Base-by-base conservation (phyloP, 1,140 invertebrate species). In the Bicyclus anynana region DNA sequence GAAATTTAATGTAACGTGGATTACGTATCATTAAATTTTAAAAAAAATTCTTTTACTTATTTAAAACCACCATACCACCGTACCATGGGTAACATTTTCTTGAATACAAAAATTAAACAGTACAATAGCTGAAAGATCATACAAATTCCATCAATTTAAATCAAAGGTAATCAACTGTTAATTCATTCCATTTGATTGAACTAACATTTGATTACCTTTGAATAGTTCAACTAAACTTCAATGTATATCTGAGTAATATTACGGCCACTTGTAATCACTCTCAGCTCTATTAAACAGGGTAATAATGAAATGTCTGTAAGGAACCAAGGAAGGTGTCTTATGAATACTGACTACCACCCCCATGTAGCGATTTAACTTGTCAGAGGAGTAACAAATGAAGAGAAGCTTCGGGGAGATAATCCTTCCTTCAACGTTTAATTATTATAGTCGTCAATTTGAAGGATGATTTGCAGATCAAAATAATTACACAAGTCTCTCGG, bases 301-400 rank as follows among this genome's bases (percentile, higher is more conserved):
- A 71, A 75, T 78, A 78, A 80, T 70, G 67, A 78, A 74, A 72
- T 72, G 69, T 65, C 61, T 77, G 65, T 72, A 77, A 77, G 72
- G 72, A 79, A 79, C 63, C 70, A 77, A 77, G 72, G 72, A 79
- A 79, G 74, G 72, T 80, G 66, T 83, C 78, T 81, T 79, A 79
- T 77, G 76, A 81, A 81, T 81, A 78, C 74, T 69, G 74, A 77
- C 77, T 73, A 77, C 72, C 64, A 38, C 40, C 53, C n/a, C 62
- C 65, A 63, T 62, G 65, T 68, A 68, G 61, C 61, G 79, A 73
- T 80, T 86, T 82, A 83, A 80, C 67, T 82, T 84, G 83, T 86
- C 83, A 86, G 66, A 63, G 60, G 57, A 61, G 65, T 80, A 75
- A 84, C 73, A 78, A 81, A 84, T 83, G 80, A 72, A 74, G 64